These are phyloP conservation scores for Ahaetulla prasina DNA, from an alignment of 2,113 vertebrate genomes.

Conservation along the genomic window DNA sequence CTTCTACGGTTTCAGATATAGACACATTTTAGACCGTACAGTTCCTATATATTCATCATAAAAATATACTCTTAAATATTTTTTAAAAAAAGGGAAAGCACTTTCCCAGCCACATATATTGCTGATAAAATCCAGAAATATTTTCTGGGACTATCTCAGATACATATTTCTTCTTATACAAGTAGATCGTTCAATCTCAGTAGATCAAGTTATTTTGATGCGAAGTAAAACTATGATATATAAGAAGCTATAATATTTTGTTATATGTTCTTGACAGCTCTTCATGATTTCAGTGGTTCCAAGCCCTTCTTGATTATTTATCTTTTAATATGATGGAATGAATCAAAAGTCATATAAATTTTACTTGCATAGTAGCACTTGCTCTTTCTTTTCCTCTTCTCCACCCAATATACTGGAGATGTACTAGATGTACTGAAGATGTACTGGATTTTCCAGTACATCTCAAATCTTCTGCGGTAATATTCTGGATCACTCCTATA, in stretches of 20 bases:
- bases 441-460: background rate
- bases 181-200: background rate
- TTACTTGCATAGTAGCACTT: background rate
- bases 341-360: background rate
- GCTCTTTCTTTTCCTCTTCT: background rate
- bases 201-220: background rate
- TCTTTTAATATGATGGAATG: background rate
- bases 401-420: background rate
- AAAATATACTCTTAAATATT: background rate
- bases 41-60: background rate
- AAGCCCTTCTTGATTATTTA: background rate
- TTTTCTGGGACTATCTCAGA: background rate
- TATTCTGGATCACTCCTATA: background rate
- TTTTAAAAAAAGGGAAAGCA: background rate
- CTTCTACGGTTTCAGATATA: background rate
- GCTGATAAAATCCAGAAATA: background rate
- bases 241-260: background rate
- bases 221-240: background rate
- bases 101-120: background rate
- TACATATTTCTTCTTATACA: background rate
- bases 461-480: background rate
- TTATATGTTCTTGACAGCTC: background rate
- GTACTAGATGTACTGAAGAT: no score
- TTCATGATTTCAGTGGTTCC: background rate
- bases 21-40: background rate